Evolutionary conservation across 2,113 vertebrate genomes (phyloP).

Genomic region (Microcebus ravelobensis): DNA sequence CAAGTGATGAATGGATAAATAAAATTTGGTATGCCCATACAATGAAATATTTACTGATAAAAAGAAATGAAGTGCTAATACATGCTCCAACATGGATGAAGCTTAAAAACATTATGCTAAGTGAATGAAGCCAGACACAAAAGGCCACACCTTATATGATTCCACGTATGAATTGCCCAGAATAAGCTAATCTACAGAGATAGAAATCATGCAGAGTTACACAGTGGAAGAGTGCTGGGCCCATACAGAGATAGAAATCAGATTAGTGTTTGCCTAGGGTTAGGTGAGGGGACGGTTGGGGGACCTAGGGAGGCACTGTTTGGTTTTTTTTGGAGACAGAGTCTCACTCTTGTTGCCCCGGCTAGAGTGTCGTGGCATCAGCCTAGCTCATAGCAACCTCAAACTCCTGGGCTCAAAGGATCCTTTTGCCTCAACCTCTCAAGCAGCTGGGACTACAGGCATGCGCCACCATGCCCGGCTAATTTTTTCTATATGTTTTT

Average conservation of each 20-base stretch:
- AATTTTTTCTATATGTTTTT: no score
- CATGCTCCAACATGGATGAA: not conserved
- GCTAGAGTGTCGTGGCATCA: no score
- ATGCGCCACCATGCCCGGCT: no score
- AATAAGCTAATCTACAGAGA: not conserved
- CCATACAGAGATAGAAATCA: not conserved
- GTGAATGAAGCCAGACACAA: not conserved
- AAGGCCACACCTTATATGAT: not conserved
- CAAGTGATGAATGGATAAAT: constrained; percentile 2
- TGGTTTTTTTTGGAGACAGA: no score
- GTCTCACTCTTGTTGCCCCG: no score
- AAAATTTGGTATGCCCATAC: not conserved
- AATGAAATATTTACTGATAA: not conserved
- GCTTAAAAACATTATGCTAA: not conserved
- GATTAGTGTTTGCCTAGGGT: not conserved
- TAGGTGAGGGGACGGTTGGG: not conserved
- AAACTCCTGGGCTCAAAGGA: no score
- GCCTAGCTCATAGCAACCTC: no score
- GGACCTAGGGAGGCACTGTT: not conserved
- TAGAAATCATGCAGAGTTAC: no score
- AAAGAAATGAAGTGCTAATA: no score
- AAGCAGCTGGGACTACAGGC: no score
- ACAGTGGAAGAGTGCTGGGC: no score
- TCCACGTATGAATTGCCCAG: not conserved
- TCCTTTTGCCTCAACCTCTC: no score